These are phyloP conservation scores for Cryptomyrus ogoouensis DNA, from an alignment of 2,113 vertebrate genomes.

Conservation along the genomic window DNA sequence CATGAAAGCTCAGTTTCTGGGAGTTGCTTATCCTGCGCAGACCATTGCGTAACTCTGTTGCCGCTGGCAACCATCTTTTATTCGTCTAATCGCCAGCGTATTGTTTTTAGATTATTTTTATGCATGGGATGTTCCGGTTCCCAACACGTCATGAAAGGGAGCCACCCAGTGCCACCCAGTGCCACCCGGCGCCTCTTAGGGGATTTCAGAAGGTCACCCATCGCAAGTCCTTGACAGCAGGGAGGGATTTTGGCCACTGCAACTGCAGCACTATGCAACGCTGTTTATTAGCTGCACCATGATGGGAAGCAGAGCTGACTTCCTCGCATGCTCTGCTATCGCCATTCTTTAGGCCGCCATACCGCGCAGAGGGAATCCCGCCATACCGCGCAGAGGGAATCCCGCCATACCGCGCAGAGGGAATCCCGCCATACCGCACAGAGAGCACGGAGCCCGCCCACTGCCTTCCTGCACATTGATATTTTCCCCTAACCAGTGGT, in stretches of 20 bases:
- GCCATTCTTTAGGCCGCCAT: neutral
- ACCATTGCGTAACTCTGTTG: neutral
- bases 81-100: neutral
- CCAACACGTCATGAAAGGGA: neutral
- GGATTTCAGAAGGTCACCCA: neutral
- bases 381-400: neutral
- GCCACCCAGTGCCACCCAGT: too few species aligned
- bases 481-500: neutral
- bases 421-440: too few species aligned
- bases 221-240: neutral
- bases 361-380: neutral
- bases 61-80: slow-evolving; percentile 5
- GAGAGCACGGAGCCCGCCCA: neutral
- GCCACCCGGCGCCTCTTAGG: neutral
- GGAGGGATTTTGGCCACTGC: neutral
- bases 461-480: neutral
- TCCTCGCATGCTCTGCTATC: neutral
- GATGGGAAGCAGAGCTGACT: slow-evolving; percentile 7
- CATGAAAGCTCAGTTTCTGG: neutral
- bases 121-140: neutral
- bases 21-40: neutral
- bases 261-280: neutral
- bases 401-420: neutral
- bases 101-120: neutral
- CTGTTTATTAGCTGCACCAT: slow-evolving; percentile 8